phyloP scores from a whole-genome alignment of 2,797 vertebrate species.

The Falco concolor region DNA sequence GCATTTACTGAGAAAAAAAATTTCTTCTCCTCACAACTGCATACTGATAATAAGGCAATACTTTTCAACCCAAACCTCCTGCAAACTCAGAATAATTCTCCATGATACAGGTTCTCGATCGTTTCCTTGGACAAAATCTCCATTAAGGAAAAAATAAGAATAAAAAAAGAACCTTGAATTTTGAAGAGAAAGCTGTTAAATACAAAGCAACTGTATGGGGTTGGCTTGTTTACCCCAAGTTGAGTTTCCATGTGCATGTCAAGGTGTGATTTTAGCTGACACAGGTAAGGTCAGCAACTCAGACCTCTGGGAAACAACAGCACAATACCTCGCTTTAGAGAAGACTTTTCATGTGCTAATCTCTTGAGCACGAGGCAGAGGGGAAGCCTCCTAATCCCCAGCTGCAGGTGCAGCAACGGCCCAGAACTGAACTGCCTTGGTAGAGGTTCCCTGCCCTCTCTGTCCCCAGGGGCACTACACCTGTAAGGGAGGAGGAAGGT shows the following conservation, averaged over 20 bases:
- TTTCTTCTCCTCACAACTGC: not conserved
- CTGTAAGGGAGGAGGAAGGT: not conserved
- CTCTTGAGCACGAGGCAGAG: not conserved
- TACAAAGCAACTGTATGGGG: not conserved
- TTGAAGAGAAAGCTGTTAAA: not conserved
- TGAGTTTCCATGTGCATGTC: not conserved
- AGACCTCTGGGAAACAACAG: not conserved
- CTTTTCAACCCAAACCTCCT: not conserved
- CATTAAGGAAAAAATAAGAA: not conserved
- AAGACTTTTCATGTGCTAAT: constrained; percentile 16
- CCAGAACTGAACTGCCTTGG: not conserved
- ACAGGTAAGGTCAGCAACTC: not conserved
- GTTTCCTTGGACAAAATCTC: not conserved
- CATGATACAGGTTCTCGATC: not conserved
- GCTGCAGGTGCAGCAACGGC: not conserved
- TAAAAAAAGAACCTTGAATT: not conserved
- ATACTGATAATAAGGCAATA: not conserved
- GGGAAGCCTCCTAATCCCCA: not conserved
- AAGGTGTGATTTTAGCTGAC: not conserved
- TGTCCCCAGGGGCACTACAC: not conserved
- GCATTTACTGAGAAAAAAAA: not conserved
- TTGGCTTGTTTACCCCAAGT: not conserved
- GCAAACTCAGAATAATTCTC: not conserved
- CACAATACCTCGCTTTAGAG: not conserved
- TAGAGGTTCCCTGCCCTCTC: not conserved